Evolutionary conservation across 1,140 invertebrate genomes (phyloP), one percentile per base, ranked within the genome.

Genomic region (Pachypeltis micranthus): DNA sequence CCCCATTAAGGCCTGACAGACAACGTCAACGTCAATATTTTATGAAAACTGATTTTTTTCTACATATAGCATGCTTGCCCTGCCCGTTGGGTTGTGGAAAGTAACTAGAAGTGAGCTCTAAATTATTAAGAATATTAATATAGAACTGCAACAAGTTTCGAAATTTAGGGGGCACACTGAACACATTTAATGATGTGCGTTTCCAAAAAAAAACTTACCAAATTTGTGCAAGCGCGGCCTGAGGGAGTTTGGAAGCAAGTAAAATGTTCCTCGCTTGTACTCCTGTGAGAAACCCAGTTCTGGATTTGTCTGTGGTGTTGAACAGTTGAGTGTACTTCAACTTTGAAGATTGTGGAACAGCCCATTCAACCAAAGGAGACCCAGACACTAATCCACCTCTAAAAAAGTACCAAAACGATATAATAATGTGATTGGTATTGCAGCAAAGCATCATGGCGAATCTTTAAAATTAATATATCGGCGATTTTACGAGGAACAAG

Each of bases 251-350:
- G 24, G 93, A 90, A 72, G 95, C 90, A n/a, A 97, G 82, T 76
- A 99, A 86, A 28, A 98, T 88, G 67, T 91, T 87, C 65, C 94
- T 81, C 0, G 95, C 95, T 77, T 98, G 94, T 21, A 86, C 84
- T 0, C 95, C 96, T 25, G 91, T 89, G 25, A 98, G 78, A 72
- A 81, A 93, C 1, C 94, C 94, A 26, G 83, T 85, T 70, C 93
- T 85, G 12, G 86, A 81, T 65, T 89, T 81, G 77, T 98, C 95
- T 65, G 89, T 88, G 1, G 86, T 86, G 75, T 98, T 98, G 74
- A 98, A 98, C 2, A 95, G 77, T 74, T 98, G 94, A 10, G 91
- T 96, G 72, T 96, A 97, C 74, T 94, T 95, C 47, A 96, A 78
- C 75, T 93, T 95, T 34, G 85, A 87, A 61, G 83, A 82, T 71